A percentile compares a stretch with the other conserved stretches of the same genome.
These are phyloP conservation scores for Characodon lateralis DNA, from an alignment of 2,797 vertebrate genomes.

Conservation along the genomic window DNA sequence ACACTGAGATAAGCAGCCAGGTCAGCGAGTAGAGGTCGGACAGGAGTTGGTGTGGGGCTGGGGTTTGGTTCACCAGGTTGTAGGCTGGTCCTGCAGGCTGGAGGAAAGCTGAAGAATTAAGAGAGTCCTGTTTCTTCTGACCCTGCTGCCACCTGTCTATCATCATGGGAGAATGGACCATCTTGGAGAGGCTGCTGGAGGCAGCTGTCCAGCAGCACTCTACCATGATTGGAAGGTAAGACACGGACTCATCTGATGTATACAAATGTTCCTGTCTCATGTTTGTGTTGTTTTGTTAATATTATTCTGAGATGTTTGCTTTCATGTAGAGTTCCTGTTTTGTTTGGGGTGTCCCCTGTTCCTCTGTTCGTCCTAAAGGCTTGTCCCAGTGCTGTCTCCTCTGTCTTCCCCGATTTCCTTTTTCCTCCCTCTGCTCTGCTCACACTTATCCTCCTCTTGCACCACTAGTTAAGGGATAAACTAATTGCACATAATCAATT, in stretches of 20 bases:
- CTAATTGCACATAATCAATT: constrained; percentile 70
- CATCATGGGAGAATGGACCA: constrained; percentile 90
- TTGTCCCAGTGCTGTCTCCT: constrained; percentile 66
- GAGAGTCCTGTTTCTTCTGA: constrained; percentile 50
- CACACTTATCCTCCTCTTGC: constrained; percentile 47
- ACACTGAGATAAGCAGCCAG: constrained; percentile 37
- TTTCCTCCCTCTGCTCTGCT: constrained; percentile 41
- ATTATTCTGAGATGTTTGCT: constrained; percentile 28
- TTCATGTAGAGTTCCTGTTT: constrained; percentile 22
- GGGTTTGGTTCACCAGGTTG: constrained; percentile 21
- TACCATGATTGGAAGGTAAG: constrained; percentile 90
- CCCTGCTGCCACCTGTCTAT: constrained; percentile 45
- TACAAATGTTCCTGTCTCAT: constrained; percentile 7
- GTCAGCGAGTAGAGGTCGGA: constrained; percentile 68
- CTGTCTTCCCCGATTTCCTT: constrained; percentile 40
- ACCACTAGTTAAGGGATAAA: constrained; percentile 65
- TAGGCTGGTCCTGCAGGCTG: constrained; percentile 42
- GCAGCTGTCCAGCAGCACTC: constrained; percentile 93
- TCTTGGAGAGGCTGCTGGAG: constrained; percentile 90
- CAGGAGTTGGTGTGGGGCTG: constrained; percentile 45
- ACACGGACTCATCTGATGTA: constrained; percentile 1
- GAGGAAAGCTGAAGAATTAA: constrained; percentile 28
- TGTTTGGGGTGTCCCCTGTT: constrained; percentile 1
- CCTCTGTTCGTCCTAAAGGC: constrained; percentile 26
- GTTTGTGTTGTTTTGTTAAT: background rate